phyloP scores from a whole-genome alignment of 2,888 invertebrate genomes.

The Eupithecia inturbata region DNA sequence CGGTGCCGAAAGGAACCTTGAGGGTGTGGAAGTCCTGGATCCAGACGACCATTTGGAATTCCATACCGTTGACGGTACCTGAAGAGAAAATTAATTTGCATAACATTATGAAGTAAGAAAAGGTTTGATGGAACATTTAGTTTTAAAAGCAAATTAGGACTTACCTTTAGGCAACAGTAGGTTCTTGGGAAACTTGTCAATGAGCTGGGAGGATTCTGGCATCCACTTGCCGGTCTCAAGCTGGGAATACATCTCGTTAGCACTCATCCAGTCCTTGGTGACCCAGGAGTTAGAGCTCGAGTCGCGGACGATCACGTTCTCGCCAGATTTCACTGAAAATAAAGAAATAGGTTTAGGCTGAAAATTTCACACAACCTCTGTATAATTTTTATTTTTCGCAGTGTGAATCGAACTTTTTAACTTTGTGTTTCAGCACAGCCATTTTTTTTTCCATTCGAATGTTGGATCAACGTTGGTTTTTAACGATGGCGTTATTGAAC shows the following conservation, averaged over 20 bases:
- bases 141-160: not conserved
- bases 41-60: slow-evolving; percentile 85
- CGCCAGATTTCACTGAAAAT: slow-evolving; percentile 38
- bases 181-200: slow-evolving; percentile 78
- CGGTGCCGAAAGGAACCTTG: slow-evolving; percentile 30
- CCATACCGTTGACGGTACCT: slow-evolving; percentile 86
- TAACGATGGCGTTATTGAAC: too few species aligned
- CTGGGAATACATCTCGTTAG: slow-evolving; percentile 30
- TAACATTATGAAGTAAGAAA: not conserved
- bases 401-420: not conserved
- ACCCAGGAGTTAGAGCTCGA: slow-evolving; percentile 33
- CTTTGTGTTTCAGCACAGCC: not conserved
- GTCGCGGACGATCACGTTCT: slow-evolving; percentile 34
- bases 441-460: too few species aligned
- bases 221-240: slow-evolving; percentile 34
- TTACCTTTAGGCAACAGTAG: slow-evolving; percentile 85
- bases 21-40: slow-evolving; percentile 61
- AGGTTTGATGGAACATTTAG: not conserved
- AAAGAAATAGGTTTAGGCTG: not conserved
- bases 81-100: not conserved
- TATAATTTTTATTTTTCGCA: not conserved
- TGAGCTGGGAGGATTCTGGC: slow-evolving; percentile 31
- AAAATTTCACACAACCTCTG: not conserved
- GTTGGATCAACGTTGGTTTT: too few species aligned
- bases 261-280: slow-evolving; percentile 33